Base-by-base conservation (phyloP, 2,888 invertebrate genomes). In the Hydroisotoma schaefferi region DNA sequence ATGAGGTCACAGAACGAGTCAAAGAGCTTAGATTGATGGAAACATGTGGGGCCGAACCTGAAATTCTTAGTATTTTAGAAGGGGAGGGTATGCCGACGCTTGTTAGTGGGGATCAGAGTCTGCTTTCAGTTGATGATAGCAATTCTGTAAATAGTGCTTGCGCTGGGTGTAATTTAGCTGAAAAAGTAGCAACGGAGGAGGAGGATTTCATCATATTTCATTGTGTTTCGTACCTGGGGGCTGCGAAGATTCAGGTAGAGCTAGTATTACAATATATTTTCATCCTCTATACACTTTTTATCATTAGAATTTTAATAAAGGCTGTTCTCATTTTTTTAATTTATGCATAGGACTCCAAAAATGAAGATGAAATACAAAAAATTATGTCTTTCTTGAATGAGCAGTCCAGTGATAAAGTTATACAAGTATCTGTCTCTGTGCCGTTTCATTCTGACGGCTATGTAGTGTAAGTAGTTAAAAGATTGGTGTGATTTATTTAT, bases 351-450 rank as follows among this genome's bases (percentile, higher is more conserved):
- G 65, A 66, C 46, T 94, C 95, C 0, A 89, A 94, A 77, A 92
- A 90, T 22, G 94, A 95, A 78, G 80, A 81, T 10, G 94, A 95
- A 80, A 94, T 97, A 65, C 92, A 93, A 76, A 82, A 88, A 55
- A 94, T 94, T 76, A 95, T 97, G 89, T 85, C 86, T 68, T 88
- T 93, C 75, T 80, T 98, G 52, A 94, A 94, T 76, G 88, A 88
- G 57, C 83, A 84, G 68, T 81, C 83, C 25, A 70, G 83, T 81
- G 85, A 87, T 78, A 84, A 86, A 75, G 89, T 90, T 5, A 89
- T 97, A 55, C 90, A 91, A 74, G 89, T 95, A 3, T 88, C 90
- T 0, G 86, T 98, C 67, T 90, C 93, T 26, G 88, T 99, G 71
- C 97, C 98, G 3, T 88, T 88, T 68, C 90, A 88, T 75, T 90